Evolutionary conservation across 2,797 vertebrate genomes (phyloP).

Genomic region (Sebastolobus altivelis): DNA sequence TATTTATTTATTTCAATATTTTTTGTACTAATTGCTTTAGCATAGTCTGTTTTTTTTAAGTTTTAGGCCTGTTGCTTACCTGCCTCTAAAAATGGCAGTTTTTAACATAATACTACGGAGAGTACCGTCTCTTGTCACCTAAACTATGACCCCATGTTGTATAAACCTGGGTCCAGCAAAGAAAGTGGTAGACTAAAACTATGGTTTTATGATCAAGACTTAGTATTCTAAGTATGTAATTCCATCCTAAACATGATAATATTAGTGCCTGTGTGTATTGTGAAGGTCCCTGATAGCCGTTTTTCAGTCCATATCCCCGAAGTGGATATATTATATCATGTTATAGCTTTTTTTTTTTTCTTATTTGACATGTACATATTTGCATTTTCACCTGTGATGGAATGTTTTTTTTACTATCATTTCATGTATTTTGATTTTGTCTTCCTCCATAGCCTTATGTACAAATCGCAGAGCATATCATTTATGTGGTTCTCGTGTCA

Average conservation of each 20-base stretch:
- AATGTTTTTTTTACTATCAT: conserved; percentile 42
- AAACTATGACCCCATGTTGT: neutral
- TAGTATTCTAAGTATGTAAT: conserved; percentile 29
- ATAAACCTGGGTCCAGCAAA: conserved; percentile 6
- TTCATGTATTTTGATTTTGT: conserved; percentile 72
- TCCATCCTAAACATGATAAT: conserved; percentile 43
- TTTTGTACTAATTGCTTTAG: neutral
- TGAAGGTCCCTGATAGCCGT: conserved; percentile 55
- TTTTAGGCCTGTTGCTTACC: neutral
- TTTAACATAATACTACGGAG: conserved; percentile 10
- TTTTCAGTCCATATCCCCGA: conserved; percentile 46
- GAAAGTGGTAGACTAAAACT: conserved; percentile 8
- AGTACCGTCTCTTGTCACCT: conserved; percentile 2
- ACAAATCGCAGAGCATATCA: conserved; percentile 84
- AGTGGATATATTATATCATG: conserved; percentile 48
- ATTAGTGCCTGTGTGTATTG: conserved; percentile 75
- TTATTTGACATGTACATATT: conserved; percentile 30
- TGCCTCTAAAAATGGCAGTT: neutral
- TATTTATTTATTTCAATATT: conserved; percentile 13
- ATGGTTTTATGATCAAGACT: conserved; percentile 25
- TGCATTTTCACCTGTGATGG: conserved; percentile 40
- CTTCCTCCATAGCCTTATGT: conserved; percentile 90
- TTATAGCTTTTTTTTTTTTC: neutral
- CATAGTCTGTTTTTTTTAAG: neutral
- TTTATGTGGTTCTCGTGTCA: conserved; percentile 78